phyloP scores from a whole-genome alignment of 2,113 vertebrate species.

The Anguilla rostrata region DNA sequence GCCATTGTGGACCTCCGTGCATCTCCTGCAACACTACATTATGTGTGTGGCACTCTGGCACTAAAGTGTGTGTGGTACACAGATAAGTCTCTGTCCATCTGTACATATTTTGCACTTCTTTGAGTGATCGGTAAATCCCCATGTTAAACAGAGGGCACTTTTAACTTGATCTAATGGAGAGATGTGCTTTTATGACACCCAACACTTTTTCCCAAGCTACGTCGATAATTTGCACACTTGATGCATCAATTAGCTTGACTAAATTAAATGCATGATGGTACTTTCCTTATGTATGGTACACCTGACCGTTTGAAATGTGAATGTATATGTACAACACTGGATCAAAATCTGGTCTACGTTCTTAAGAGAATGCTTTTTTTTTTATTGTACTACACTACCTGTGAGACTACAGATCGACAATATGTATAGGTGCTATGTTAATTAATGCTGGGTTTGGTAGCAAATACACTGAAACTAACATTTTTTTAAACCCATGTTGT shows the following conservation, averaged over 20 bases:
- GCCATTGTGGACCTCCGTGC: background rate
- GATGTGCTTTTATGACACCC: background rate
- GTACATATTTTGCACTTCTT: background rate
- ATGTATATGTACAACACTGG: background rate
- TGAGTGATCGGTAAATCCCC: background rate
- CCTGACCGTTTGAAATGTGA: background rate
- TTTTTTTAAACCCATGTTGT: background rate
- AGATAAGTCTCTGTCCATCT: background rate
- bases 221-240: background rate
- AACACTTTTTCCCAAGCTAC: background rate
- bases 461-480: background rate
- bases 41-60: background rate
- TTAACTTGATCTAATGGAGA: background rate
- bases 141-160: background rate
- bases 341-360: background rate
- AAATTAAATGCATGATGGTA: background rate
- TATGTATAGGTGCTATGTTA: background rate
- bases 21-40: background rate
- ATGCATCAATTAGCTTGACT: background rate
- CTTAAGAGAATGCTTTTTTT: background rate
- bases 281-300: background rate
- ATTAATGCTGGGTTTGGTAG: background rate
- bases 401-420: background rate
- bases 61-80: background rate
- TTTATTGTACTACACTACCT: slow-evolving; percentile 5